Evolutionary conservation across 2,797 vertebrate genomes (phyloP), one percentile per base, ranked within the genome.

Genomic region (Gymnothorax reevesii): DNA sequence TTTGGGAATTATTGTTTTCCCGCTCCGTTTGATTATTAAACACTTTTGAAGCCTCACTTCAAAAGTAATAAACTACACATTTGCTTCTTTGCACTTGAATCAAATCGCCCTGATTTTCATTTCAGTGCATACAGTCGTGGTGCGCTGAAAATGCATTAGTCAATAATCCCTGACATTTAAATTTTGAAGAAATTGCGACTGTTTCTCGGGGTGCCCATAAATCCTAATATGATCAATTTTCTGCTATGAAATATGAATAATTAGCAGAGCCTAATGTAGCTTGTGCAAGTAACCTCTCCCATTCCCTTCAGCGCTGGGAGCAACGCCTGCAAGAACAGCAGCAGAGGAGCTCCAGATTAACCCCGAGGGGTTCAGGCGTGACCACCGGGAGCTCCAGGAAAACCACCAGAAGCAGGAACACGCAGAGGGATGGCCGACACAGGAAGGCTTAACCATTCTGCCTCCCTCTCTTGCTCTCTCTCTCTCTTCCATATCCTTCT

Each of bases 321-420:
- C 87, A 88, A 85, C 64, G 87, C 49, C 22, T 88, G 22, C 84
- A 88, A 66, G 87, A 85, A 10, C 87, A 83, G 64, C 83, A 82
- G 60, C 84, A 57, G 60, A 80, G 77, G 59, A 49, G 57, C 84
- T 66, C 84, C 15, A 88, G 85, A 88, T 20, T 77, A 6, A 88
- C 8, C 66, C 20, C 42, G 3, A 88, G 83, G 62, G 57, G 62
- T 17, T 71, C 79, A 8, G 52, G 79, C 9, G 25, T 64, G 49
- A 64, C 77, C 20, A 20, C 84, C 4, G 64, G 87, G 20, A 85
- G 64, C 77, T 82, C 84, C 15, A 83, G 66, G 49, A 88, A 75
- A 83, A 71, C 64, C 66, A n/a, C 13, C 22, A 88, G 79, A 62
- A 83, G 71, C 80, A 87, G 85, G 64, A 88, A 88, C 84, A 86